A percentile compares a stretch with the other conserved stretches of the same genome.
Evolutionary conservation across 35 echinoderm and acorn worm genomes (phyloP).

Genomic region (Apostichopus parvimensis): DNA sequence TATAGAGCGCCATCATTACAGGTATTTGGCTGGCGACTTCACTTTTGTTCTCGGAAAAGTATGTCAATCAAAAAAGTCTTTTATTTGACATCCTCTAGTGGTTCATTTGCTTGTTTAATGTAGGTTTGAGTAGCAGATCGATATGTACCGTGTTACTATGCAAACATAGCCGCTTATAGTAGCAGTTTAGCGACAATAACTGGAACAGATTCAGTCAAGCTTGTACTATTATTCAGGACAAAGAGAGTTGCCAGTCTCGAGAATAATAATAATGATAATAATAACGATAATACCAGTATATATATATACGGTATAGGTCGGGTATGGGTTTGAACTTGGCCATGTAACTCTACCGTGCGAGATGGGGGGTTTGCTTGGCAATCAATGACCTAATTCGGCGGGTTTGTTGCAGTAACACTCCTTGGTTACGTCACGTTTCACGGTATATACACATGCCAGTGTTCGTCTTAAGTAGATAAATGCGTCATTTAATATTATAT

Average conservation of each 20-base stretch:
- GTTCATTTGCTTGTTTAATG: conserved; percentile 53
- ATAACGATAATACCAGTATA: no score
- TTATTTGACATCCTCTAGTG: conserved; percentile 36
- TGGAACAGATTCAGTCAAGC: not conserved
- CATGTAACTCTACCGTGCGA: no score
- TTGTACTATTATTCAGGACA: not conserved
- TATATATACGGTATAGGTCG: no score
- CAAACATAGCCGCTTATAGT: conserved; percentile 13
- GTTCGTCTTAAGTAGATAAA: no score
- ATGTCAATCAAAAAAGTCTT: conserved; percentile 42
- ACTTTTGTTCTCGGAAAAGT: not conserved
- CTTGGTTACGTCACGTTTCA: no score
- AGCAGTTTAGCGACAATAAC: conserved; percentile 12
- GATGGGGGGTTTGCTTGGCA: no score
- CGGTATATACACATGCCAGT: no score
- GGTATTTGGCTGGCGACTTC: not conserved
- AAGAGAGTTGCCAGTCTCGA: not conserved
- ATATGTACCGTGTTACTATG: conserved; percentile 34
- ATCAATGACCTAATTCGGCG: no score
- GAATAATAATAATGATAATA: no score
- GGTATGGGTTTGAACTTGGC: no score
- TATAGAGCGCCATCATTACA: not conserved
- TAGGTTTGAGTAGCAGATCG: conserved; percentile 54
- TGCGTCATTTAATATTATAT: no score
- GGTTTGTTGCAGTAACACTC: no score